Conservation (phyloP, 2,797 vertebrate genomes). For the Catostomus latipinnis region DNA sequence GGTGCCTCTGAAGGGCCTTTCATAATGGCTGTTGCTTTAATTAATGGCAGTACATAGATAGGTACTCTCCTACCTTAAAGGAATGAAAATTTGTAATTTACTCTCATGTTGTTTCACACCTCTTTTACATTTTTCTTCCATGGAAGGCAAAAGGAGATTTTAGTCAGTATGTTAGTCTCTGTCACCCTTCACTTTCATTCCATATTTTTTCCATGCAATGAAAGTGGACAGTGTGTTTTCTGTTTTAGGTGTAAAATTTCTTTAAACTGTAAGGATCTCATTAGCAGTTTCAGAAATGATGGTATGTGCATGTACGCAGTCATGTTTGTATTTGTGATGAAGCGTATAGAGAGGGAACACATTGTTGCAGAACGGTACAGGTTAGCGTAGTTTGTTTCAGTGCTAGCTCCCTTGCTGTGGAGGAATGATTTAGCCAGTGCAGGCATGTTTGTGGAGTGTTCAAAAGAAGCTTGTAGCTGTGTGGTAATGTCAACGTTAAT, state of each 20-base stretch:
- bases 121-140: too few species aligned
- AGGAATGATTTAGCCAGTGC: slow-evolving; percentile 86
- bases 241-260: too few species aligned
- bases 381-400: slow-evolving; percentile 69
- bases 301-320: slow-evolving; percentile 41
- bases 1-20: slow-evolving; percentile 80
- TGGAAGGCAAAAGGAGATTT: too few species aligned
- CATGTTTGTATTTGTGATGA: slow-evolving; percentile 59
- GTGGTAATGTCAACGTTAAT: slow-evolving; percentile 95
- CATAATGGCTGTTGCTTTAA: slow-evolving; percentile 90
- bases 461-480: slow-evolving; percentile 86
- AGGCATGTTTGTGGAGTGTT: slow-evolving; percentile 91
- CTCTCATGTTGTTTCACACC: too few species aligned
- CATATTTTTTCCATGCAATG: too few species aligned
- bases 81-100: too few species aligned
- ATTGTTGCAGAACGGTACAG: slow-evolving; percentile 25
- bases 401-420: slow-evolving; percentile 77
- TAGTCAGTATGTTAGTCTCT: too few species aligned
- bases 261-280: background rate
- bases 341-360: slow-evolving; percentile 54
- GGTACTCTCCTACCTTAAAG: slow-evolving; percentile 73
- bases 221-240: too few species aligned
- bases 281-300: slow-evolving; percentile 16
- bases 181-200: too few species aligned
- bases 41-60: slow-evolving; percentile 90